Base-by-base conservation (phyloP, 2,888 invertebrate genomes). In the Platycnemis pennipes region DNA sequence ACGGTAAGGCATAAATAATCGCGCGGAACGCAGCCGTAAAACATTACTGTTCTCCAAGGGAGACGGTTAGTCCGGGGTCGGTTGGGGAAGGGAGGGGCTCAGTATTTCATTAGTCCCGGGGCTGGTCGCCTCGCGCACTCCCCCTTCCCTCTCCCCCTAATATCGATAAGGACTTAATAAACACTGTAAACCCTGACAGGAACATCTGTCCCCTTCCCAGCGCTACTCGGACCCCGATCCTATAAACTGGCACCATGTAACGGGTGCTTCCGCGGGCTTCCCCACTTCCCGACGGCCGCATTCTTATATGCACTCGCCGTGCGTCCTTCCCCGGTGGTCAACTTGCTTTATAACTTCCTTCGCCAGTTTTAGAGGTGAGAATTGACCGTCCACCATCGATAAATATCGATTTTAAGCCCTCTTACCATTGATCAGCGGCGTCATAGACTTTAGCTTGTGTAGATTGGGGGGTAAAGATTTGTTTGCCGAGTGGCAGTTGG, bases 91-190 rank as follows among this genome's bases (percentile, higher is more conserved):
- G n/a, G 63, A 26, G n/a, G 26, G 3, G 49, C 49, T 49, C 49
- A 63, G n/a, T 63, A 26, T n/a, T 63, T 63, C 22, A 77, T 77
- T 77, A 26, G 77, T 77, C 77, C 26, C 3, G 77, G 77, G 37
- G 77, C 77, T 11, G 37, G 77, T 31, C 77, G 77, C 77, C 13
- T 69, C 69, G 31, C 13, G 31, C 31, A 13, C 89, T 85, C n/a
- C 44, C 42, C 44, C 44, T n/a, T 44, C 91, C 42, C 22, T 63
- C 37, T 89, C 53, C 53, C 45, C 89, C 16, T 89, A 16, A 42
- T 44, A 44, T 91, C 91, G 91, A 91, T 91, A 91, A 63, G 91
- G 63, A 44, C 56, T 63, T 63, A 56, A 63, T 63, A 91, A 91
- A 91, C 56, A 91, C 63, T 63, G 53, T 44, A 91, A 91, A 63